phyloP scores from a whole-genome alignment of 2,113 vertebrate genomes.

The Microtus montanus region DNA sequence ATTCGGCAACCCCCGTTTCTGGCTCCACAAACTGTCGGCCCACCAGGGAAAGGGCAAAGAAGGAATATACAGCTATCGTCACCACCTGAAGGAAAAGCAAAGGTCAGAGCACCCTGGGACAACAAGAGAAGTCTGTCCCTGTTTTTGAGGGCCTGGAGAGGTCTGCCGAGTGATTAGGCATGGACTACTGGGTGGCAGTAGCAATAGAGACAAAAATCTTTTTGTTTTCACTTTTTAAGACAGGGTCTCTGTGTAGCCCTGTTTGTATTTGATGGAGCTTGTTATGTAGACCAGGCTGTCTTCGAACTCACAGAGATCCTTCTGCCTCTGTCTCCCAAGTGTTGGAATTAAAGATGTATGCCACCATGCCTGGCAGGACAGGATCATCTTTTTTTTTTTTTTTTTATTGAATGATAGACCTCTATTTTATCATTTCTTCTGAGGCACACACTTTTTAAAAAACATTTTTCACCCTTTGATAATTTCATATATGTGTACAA shows the following conservation, averaged over 20 bases:
- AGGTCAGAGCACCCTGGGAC: background rate
- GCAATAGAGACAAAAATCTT: too few species aligned
- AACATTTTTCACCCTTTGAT: too few species aligned
- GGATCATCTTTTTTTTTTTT: background rate
- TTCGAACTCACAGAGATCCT: background rate
- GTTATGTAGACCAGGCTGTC: background rate
- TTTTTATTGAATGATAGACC: too few species aligned
- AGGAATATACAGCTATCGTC: slow-evolving; percentile 92
- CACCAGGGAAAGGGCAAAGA: slow-evolving; percentile 91
- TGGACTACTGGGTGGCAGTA: background rate
- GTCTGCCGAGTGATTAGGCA: background rate
- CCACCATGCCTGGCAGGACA: background rate
- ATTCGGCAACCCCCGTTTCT: slow-evolving; percentile 21
- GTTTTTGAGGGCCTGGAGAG: background rate
- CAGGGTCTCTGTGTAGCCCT: background rate
- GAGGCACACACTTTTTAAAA: too few species aligned
- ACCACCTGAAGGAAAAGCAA: slow-evolving; percentile 87
- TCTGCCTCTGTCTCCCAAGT: background rate
- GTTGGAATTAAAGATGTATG: background rate
- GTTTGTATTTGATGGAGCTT: background rate
- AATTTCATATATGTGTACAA: too few species aligned
- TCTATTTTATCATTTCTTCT: too few species aligned
- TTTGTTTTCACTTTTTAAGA: background rate
- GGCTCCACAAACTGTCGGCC: slow-evolving; percentile 91
- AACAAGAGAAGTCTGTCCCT: background rate